Conservation (phyloP, 2,797 vertebrate genomes). For the Okamejei kenojei region DNA sequence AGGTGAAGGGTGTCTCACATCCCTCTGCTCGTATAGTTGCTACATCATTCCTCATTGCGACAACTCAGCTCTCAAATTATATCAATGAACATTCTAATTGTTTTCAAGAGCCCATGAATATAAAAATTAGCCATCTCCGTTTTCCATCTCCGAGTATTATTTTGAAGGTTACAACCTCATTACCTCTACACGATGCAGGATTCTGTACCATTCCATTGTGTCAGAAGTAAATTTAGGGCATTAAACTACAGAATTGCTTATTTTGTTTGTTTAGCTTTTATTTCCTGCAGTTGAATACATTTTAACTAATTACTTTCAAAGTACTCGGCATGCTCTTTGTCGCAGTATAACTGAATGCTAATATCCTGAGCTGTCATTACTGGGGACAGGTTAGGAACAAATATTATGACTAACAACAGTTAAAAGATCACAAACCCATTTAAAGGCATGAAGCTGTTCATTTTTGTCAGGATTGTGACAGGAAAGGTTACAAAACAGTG, state of each 20-base stretch:
- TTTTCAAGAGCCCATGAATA: background rate
- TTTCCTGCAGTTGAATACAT: background rate
- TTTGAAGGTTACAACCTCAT: background rate
- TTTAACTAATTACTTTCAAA: background rate
- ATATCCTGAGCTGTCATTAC: background rate
- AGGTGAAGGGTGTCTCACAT: background rate
- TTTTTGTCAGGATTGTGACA: background rate
- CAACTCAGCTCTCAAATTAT: background rate
- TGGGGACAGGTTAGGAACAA: background rate
- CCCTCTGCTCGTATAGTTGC: background rate
- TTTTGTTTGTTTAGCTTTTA: background rate
- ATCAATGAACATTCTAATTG: background rate
- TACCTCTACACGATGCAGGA: background rate
- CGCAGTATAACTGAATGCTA: background rate
- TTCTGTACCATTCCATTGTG: background rate
- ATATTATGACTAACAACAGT: background rate
- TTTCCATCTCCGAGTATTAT: background rate
- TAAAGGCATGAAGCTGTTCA: background rate
- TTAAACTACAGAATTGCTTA: background rate
- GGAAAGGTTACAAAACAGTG: background rate
- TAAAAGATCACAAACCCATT: background rate
- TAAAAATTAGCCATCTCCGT: background rate
- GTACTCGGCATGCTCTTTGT: background rate
- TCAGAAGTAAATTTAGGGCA: background rate
- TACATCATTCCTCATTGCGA: slow-evolving; percentile 10